Evolutionary conservation across 2,797 vertebrate genomes (phyloP).

Genomic region (Enoplosus armatus): DNA sequence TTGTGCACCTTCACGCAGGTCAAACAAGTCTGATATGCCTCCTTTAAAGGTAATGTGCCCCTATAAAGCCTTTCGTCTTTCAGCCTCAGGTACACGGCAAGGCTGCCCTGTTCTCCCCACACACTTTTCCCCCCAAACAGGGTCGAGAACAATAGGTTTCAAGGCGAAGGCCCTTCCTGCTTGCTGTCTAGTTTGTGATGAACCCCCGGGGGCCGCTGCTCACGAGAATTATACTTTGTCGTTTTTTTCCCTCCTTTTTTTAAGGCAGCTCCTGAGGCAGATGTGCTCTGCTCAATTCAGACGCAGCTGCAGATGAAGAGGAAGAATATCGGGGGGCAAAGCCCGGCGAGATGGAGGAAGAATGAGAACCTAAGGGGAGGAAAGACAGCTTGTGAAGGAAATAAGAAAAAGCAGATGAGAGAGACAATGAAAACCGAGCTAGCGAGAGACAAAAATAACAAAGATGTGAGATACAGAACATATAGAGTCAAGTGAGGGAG

Average conservation of each 20-base stretch:
- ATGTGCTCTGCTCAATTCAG: constrained; percentile 73
- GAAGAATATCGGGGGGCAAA: constrained; percentile 54
- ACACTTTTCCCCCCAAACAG: constrained; percentile 35
- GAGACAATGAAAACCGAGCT: constrained; percentile 21
- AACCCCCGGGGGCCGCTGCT: constrained; percentile 59
- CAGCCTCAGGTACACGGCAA: constrained; percentile 34
- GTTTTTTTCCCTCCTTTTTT: constrained; percentile 27
- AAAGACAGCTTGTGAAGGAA: constrained; percentile 50
- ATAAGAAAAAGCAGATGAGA: constrained; percentile 48
- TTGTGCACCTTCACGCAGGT: constrained; percentile 17
- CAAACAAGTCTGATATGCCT: constrained; percentile 39
- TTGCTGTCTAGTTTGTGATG: constrained; percentile 64
- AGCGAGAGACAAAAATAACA: constrained; percentile 40
- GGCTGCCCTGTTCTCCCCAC: constrained; percentile 10
- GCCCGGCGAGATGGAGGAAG: constrained; percentile 56
- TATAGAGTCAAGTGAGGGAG: constrained; percentile 44
- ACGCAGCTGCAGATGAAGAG: constrained; percentile 73
- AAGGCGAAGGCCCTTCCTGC: constrained; percentile 47
- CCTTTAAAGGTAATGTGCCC: constrained; percentile 32
- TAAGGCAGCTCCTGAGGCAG: constrained; percentile 68
- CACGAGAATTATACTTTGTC: constrained; percentile 60
- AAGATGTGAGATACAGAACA: constrained; percentile 43
- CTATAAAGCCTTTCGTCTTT: constrained; percentile 21
- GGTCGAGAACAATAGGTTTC: constrained; percentile 63
- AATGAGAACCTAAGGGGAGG: constrained; percentile 55